Percentiles rank a stretch among this genome's conserved stretches.
Conservation (phyloP, 1,140 invertebrate species). For the Drosophila melanogaster region DNA sequence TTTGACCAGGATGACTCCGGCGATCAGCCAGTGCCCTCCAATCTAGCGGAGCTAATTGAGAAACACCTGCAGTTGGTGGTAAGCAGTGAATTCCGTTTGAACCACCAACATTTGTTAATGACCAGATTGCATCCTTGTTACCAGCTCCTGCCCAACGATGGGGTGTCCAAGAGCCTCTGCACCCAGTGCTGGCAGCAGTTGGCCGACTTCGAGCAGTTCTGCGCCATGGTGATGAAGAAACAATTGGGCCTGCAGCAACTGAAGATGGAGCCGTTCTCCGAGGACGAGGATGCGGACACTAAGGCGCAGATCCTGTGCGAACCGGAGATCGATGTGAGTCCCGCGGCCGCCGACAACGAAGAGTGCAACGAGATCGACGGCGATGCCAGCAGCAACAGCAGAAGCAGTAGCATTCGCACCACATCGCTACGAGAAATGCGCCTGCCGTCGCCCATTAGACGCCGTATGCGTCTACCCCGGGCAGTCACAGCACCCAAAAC, state of each 20-base stretch:
- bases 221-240: conserved; percentile 47
- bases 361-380: conserved; percentile 46
- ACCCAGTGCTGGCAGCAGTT: conserved; percentile 48
- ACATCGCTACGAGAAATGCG: conserved; percentile 7
- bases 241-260: conserved; percentile 36
- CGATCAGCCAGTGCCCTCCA: conserved; percentile 19
- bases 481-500: not conserved
- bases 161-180: conserved; percentile 37
- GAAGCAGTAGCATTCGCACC: not conserved
- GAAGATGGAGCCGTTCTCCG: conserved; percentile 37
- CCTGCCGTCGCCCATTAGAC: conserved; percentile 19
- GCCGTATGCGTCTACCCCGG: conserved; percentile 25
- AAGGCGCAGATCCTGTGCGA: conserved; percentile 42
- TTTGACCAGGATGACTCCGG: conserved; percentile 20
- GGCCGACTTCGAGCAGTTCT: conserved; percentile 46
- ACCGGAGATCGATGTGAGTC: conserved; percentile 48
- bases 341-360: conserved; percentile 7
- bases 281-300: conserved; percentile 27
- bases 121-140: not conserved
- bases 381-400: conserved; percentile 7
- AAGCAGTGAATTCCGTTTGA: not conserved
- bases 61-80: conserved; percentile 49
- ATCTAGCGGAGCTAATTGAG: conserved; percentile 39
- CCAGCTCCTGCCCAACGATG: conserved; percentile 35
- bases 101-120: not conserved